Conservation (phyloP, 2,113 vertebrate species). For the Sinocyclocheilus maitianheensis region DNA sequence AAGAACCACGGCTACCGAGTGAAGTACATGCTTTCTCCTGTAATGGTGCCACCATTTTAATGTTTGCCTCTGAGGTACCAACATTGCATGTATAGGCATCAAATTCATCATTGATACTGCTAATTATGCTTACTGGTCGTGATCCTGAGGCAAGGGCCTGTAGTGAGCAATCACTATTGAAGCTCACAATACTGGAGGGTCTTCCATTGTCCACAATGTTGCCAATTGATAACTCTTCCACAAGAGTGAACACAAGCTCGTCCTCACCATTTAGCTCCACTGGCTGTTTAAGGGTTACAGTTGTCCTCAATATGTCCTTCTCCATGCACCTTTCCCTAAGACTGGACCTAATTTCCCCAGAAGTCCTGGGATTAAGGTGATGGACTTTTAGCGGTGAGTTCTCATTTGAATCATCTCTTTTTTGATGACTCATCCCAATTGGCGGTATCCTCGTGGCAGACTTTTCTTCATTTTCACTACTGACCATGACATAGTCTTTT, state of each 20-base stretch:
- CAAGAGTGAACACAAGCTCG: slow-evolving; percentile 90
- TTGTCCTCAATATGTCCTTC: slow-evolving; percentile 84
- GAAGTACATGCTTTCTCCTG: slow-evolving; percentile 73
- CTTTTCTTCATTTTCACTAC: slow-evolving; percentile 74
- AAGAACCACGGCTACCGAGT: slow-evolving; percentile 76
- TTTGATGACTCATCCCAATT: slow-evolving; percentile 83
- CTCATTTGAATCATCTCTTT: slow-evolving; percentile 66
- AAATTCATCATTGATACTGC: slow-evolving; percentile 92
- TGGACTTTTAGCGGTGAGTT: slow-evolving; percentile 63
- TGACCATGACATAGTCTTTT: slow-evolving; percentile 68
- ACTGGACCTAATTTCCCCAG: slow-evolving; percentile 68
- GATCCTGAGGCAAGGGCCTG: slow-evolving; percentile 83
- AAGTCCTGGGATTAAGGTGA: slow-evolving; percentile 58
- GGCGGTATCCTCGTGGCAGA: slow-evolving; percentile 75
- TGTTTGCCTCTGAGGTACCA: slow-evolving; percentile 68
- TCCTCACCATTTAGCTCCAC: slow-evolving; percentile 92
- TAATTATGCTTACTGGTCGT: slow-evolving; percentile 90
- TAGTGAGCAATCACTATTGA: slow-evolving; percentile 81
- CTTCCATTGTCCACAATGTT: slow-evolving; percentile 78
- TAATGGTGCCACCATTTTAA: slow-evolving; percentile 76
- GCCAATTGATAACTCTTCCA: slow-evolving; percentile 86
- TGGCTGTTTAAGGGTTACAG: slow-evolving; percentile 88
- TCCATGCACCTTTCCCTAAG: slow-evolving; percentile 76
- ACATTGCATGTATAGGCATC: slow-evolving; percentile 83
- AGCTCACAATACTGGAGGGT: slow-evolving; percentile 84